Percentiles rank a stretch among this genome's conserved stretches.
Evolutionary conservation across 2,888 invertebrate species (phyloP).

Genomic region (Steinernema scapterisci): DNA sequence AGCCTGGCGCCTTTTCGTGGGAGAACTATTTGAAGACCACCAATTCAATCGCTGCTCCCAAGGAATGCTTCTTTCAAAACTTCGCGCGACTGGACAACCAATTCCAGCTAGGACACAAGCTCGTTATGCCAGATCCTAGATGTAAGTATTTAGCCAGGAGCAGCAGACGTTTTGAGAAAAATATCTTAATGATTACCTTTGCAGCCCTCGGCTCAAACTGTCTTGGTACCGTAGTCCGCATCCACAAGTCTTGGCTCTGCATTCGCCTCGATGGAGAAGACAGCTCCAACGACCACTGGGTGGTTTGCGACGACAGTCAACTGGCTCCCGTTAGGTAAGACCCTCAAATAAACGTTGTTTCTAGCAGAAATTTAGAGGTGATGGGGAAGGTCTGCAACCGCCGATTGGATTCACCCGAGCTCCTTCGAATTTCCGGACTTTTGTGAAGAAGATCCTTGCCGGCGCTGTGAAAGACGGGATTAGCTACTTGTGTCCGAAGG

Average conservation of each 20-base stretch:
- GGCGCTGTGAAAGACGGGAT: background rate
- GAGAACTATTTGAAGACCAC: background rate
- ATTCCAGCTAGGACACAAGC: background rate
- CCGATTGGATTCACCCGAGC: background rate
- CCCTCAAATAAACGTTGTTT: background rate
- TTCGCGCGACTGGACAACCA: background rate
- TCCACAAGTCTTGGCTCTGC: background rate
- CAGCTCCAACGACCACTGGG: slow-evolving; percentile 10
- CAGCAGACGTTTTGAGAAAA: background rate
- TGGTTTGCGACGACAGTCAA: slow-evolving; percentile 7
- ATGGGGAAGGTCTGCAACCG: background rate
- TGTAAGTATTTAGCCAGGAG: slow-evolving; percentile 1
- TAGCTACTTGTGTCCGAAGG: background rate
- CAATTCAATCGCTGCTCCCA: background rate
- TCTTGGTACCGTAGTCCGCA: background rate
- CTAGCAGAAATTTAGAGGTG: background rate
- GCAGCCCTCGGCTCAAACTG: background rate
- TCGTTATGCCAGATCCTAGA: slow-evolving; percentile 14
- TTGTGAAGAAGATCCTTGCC: background rate
- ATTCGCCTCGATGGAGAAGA: slow-evolving; percentile 21
- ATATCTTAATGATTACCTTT: background rate
- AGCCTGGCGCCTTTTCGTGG: background rate
- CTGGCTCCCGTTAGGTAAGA: background rate
- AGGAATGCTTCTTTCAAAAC: slow-evolving; percentile 6
- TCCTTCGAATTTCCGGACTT: background rate